Conservation (phyloP, 2,797 vertebrate species). For the Craterocephalus amniculus region DNA sequence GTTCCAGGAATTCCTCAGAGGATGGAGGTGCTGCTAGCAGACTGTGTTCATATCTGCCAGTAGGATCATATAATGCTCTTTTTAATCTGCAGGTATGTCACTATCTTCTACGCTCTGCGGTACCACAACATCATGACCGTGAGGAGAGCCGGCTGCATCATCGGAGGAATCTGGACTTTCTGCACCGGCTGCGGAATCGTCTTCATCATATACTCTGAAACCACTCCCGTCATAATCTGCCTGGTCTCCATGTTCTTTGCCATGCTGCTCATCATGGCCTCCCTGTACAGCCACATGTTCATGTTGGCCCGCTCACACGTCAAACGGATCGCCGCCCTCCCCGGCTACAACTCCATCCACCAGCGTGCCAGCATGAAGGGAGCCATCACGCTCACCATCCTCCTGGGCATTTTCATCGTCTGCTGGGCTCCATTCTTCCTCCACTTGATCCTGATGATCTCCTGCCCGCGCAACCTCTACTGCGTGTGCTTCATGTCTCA, state of each 20-base stretch:
- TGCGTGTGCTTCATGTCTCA: conserved; percentile 98
- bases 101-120: conserved; percentile 96
- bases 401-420: conserved; percentile 95
- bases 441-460: conserved; percentile 94
- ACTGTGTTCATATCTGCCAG: no score
- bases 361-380: conserved; percentile 95
- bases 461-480: conserved; percentile 94
- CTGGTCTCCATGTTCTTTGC: conserved; percentile 94
- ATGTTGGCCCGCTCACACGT: conserved; percentile 94
- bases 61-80: no score
- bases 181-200: conserved; percentile 91
- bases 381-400: conserved; percentile 93
- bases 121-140: conserved; percentile 97
- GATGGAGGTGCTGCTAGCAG: conserved; percentile 2
- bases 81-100: conserved; percentile 84
- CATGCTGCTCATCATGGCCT: conserved; percentile 96
- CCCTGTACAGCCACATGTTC: conserved; percentile 99
- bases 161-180: conserved; percentile 92
- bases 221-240: conserved; percentile 92
- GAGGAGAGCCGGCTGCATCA: conserved; percentile 87
- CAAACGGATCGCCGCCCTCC: conserved; percentile 92
- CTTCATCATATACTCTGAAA: conserved; percentile 95
- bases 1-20: background rate
- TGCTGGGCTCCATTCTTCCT: conserved; percentile 98
- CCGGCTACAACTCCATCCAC: conserved; percentile 87